A percentile compares a stretch with the other conserved stretches of the same genome.
phyloP scores from a whole-genome alignment of 1,140 invertebrate genomes.

The Drosophila nasuta region DNA sequence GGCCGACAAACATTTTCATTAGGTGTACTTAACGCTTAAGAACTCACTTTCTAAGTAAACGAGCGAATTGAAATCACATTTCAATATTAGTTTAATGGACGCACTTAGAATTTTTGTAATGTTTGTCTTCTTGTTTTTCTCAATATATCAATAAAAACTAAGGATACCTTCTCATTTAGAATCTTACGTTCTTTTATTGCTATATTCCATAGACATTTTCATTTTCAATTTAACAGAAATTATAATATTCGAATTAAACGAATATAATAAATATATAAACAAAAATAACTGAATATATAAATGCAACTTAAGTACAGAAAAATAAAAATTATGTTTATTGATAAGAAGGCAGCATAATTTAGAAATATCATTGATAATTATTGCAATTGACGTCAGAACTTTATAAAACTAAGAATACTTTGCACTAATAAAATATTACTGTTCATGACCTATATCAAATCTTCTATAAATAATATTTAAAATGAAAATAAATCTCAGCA shows the following conservation, averaged over 20 bases:
- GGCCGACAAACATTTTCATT: constrained; percentile 38
- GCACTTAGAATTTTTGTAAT: too few species aligned
- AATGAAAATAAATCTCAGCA: neutral
- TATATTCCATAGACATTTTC: neutral
- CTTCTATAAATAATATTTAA: neutral
- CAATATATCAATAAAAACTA: neutral
- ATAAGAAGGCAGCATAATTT: constrained; percentile 14
- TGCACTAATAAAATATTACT: neutral
- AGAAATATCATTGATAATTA: constrained; percentile 12
- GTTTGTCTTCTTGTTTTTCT: too few species aligned
- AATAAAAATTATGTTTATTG: neutral
- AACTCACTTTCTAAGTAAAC: too few species aligned
- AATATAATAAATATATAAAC: neutral
- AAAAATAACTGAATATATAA: neutral
- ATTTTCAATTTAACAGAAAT: neutral
- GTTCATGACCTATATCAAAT: constrained; percentile 4
- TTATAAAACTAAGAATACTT: neutral
- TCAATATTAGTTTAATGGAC: too few species aligned
- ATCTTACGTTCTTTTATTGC: neutral
- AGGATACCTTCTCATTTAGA: neutral
- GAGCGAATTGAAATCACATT: too few species aligned
- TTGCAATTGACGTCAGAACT: constrained; percentile 8
- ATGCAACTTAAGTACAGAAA: neutral
- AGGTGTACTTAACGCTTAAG: too few species aligned
- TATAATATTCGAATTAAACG: neutral